Base-by-base conservation (phyloP, 2,113 vertebrate species). In the Gymnarchus niloticus region DNA sequence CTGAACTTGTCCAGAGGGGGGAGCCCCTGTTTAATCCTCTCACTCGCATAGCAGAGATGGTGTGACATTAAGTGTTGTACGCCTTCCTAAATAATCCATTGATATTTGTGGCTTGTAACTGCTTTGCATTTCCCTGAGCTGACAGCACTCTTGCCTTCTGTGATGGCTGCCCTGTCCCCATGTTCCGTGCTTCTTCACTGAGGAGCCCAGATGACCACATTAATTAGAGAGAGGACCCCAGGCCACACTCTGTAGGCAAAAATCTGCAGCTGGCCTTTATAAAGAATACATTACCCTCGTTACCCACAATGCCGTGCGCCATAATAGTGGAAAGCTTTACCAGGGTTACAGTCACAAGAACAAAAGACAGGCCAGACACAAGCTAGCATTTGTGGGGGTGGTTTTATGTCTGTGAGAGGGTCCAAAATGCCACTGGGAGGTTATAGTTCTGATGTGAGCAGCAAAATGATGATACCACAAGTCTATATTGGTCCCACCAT, bases 271-370 rank as follows among this genome's bases (percentile, higher is more conserved):
- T 51, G 44, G 77, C 23, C 48, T 73, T 73, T 73, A 37, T 73
- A 25, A 81, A 28, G 77, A 81, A 49, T 81, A 81, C 77, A 81
- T 81, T 81, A 25, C 23, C 59, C 59, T 65, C 59, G 25, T 65
- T 65, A 81, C 77, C 77, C 48, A 81, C 23, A 81, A 49, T 51
- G 23, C 41, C 41, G 6, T 51, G 48, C 5, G 6, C 37, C 46
- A 48, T n/a, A 19, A 73, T 1, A 8, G 44, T 49, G 77, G 19
- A 81, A 23, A 6, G 41, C 48, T 3, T 73, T 51, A 49, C 77
- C 44, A n/a, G n/a, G 77, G 77, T 51, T 51, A 48, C 76, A 9
- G 46, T 48, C 44, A 80, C 17, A 46, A 41, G 76, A 80, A 80
- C 44, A 0, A 41, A 41, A 23, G n/a, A 25, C 44, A 49, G 23